These are phyloP conservation scores for Coregonus ussuriensis DNA, from an alignment of 2,797 vertebrate species.

Conservation along the genomic window DNA sequence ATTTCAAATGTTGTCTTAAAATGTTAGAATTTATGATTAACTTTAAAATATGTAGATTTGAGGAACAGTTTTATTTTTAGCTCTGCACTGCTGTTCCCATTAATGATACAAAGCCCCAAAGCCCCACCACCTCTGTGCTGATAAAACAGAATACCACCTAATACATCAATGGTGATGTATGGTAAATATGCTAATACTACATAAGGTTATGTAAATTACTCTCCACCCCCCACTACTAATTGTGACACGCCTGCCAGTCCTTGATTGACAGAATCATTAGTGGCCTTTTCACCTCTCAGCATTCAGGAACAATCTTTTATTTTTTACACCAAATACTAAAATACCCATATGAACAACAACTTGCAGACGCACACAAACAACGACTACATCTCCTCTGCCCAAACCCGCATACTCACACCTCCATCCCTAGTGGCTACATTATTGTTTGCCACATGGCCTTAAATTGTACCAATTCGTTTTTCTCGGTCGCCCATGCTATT, in stretches of 20 bases:
- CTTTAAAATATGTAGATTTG: not conserved
- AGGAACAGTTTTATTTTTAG: too few species aligned
- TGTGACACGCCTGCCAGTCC: not conserved
- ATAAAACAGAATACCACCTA: not conserved
- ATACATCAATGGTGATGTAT: conserved; percentile 53
- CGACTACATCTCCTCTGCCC: too few species aligned
- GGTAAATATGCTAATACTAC: conserved; percentile 71
- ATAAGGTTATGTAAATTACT: conserved; percentile 68
- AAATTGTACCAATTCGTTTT: too few species aligned
- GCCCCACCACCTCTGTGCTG: conserved; percentile 29
- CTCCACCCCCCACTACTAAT: not conserved
- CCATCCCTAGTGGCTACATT: too few species aligned
- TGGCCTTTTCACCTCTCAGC: conserved; percentile 44
- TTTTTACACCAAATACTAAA: too few species aligned
- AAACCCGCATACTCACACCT: too few species aligned
- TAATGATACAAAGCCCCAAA: conserved; percentile 12
- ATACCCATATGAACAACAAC: too few species aligned
- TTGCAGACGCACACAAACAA: too few species aligned
- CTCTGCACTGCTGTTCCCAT: too few species aligned
- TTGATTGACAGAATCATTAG: conserved; percentile 70
- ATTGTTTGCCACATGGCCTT: too few species aligned
- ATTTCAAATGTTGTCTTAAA: not conserved
- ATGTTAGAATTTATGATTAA: not conserved
- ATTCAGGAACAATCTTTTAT: not conserved
- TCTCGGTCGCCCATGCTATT: too few species aligned